These are phyloP conservation scores for Zaprionus tsacasi DNA, from an alignment of 1,140 invertebrate genomes.

Conservation along the genomic window DNA sequence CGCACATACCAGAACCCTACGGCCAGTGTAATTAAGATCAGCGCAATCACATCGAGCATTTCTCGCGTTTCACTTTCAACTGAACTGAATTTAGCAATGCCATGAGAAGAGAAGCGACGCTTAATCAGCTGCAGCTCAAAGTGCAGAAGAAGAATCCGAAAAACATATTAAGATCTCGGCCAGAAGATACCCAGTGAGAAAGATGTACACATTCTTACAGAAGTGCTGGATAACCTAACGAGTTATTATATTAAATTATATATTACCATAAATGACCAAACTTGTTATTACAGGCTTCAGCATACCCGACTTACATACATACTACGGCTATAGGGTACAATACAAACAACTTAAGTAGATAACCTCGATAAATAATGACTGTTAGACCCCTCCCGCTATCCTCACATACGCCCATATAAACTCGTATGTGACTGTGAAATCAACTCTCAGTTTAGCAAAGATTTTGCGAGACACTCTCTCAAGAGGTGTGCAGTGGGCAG, in stretches of 20 bases:
- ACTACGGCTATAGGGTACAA: conserved; percentile 4
- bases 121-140: conserved; percentile 48
- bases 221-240: not conserved
- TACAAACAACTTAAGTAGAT: conserved; percentile 32
- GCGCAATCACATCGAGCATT: conserved; percentile 64
- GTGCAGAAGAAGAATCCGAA: conserved; percentile 1
- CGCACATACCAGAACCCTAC: conserved; percentile 61
- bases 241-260: too few species aligned
- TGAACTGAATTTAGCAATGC: conserved; percentile 18
- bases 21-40: conserved; percentile 52
- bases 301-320: not conserved
- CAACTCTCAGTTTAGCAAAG: not conserved
- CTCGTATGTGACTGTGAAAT: conserved; percentile 1
- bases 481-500: not conserved
- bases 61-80: conserved; percentile 50
- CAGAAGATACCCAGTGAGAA: not conserved
- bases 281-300: not conserved
- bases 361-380: conserved; percentile 14
- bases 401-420: not conserved
- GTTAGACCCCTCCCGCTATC: not conserved
- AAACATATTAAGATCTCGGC: not conserved
- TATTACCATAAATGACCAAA: too few species aligned
- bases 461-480: not conserved
- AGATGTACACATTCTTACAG: not conserved
- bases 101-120: not conserved